These are phyloP conservation scores for Archocentrus centrarchus DNA, from an alignment of 2,113 vertebrate species.

Conservation along the genomic window DNA sequence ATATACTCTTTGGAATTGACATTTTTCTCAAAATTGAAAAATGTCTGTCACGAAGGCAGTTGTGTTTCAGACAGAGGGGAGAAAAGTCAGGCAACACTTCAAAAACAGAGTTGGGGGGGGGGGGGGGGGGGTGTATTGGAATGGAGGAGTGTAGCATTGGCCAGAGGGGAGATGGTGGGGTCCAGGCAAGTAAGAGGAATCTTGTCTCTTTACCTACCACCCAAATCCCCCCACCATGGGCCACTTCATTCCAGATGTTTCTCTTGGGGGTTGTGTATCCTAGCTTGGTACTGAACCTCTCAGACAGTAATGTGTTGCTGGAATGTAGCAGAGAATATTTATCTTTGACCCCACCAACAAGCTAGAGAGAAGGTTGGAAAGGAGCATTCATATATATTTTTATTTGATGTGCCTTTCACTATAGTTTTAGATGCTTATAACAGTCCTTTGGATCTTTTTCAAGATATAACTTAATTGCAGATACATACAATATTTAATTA, in stretches of 20 bases:
- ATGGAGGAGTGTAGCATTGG: conserved; percentile 2
- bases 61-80: conserved; percentile 2
- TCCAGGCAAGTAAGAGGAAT: conserved; percentile 19
- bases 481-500: neutral
- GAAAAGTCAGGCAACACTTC: conserved; percentile 7
- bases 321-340: conserved; percentile 52
- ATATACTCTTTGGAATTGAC: conserved; percentile 6
- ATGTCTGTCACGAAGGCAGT: neutral
- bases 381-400: neutral
- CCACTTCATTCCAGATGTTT: conserved; percentile 79
- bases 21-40: conserved; percentile 29
- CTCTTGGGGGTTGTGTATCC: conserved; percentile 26
- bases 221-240: conserved; percentile 50
- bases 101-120: neutral
- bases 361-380: conserved; percentile 4
- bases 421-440: neutral
- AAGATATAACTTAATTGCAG: neutral
- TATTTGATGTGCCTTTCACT: neutral
- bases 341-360: conserved; percentile 29
- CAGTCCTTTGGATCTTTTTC: neutral
- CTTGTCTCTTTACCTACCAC: conserved; percentile 48
- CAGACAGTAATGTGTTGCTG: conserved; percentile 34
- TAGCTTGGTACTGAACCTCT: conserved; percentile 22
- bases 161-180: conserved; percentile 10
- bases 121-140: neutral